Percentiles rank a stretch among this genome's conserved stretches.
Conservation (phyloP, 2,888 invertebrate species). For the Papilio protenor region DNA sequence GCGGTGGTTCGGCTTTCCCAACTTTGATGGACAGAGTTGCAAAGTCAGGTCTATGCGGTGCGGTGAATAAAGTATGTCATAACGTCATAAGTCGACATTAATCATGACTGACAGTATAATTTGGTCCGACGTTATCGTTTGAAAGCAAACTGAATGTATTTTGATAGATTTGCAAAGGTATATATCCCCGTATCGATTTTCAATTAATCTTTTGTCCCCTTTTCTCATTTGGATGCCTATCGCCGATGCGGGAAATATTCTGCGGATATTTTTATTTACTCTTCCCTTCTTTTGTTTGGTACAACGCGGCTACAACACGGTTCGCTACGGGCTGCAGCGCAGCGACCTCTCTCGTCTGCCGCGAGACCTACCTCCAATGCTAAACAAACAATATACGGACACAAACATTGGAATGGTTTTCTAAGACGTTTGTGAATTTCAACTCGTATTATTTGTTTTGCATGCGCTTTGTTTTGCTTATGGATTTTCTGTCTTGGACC, state of each 20-base stretch:
- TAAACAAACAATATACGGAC: slow-evolving; percentile 67
- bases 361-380: slow-evolving; percentile 63
- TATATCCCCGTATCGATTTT: slow-evolving; percentile 77
- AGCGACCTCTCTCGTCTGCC: slow-evolving; percentile 56
- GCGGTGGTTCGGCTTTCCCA: slow-evolving; percentile 28
- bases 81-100: slow-evolving; percentile 74
- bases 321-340: slow-evolving; percentile 48
- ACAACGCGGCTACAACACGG: slow-evolving; percentile 43
- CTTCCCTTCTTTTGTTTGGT: slow-evolving; percentile 61
- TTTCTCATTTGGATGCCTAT: slow-evolving; percentile 71
- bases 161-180: slow-evolving; percentile 78
- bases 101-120: slow-evolving; percentile 77
- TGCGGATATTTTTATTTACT: slow-evolving; percentile 56
- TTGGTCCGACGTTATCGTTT: slow-evolving; percentile 71
- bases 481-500: neutral
- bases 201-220: slow-evolving; percentile 81
- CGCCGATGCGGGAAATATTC: slow-evolving; percentile 62
- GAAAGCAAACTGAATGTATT: slow-evolving; percentile 76
- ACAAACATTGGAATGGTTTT: slow-evolving; percentile 61
- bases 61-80: slow-evolving; percentile 72
- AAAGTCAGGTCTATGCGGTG: slow-evolving; percentile 59
- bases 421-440: slow-evolving; percentile 27
- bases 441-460: slow-evolving; percentile 17
- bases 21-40: slow-evolving; percentile 55
- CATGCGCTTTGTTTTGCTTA: slow-evolving; percentile 1